phyloP scores from a whole-genome alignment of 2,888 invertebrate genomes.

The Liodrosophila aerea region DNA sequence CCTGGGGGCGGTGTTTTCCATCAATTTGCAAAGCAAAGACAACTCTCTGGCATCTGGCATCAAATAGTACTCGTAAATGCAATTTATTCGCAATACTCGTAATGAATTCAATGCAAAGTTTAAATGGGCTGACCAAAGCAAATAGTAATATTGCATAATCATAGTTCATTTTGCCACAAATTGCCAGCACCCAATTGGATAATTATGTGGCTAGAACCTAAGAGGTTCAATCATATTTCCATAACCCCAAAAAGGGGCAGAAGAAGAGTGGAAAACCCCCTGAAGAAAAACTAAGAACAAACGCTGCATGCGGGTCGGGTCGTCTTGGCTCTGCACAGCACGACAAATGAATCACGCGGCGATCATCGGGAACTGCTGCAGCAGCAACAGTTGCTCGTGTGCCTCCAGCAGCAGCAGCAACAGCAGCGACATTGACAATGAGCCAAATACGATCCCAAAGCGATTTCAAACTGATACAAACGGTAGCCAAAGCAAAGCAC shows the following conservation, averaged over 20 bases:
- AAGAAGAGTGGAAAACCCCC: constrained; percentile 18
- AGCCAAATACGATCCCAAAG: constrained; percentile 63
- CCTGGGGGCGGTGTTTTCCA: constrained; percentile 23
- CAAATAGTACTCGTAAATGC: no score
- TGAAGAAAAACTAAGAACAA: constrained; percentile 12
- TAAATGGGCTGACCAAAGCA: constrained; percentile 60
- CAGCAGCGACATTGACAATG: constrained; percentile 69
- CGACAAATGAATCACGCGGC: constrained; percentile 76
- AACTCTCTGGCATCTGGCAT: no score
- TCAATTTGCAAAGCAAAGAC: not conserved
- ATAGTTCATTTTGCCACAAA: constrained; percentile 52
- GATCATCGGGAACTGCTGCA: constrained; percentile 13
- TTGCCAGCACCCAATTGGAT: constrained; percentile 37
- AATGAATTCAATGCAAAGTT: constrained; percentile 45
- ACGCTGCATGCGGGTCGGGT: constrained; percentile 32
- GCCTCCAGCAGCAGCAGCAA: constrained; percentile 50
- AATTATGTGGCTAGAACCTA: constrained; percentile 34
- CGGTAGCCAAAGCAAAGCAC: constrained; percentile 63
- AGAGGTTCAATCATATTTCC: constrained; percentile 47
- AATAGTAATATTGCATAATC: constrained; percentile 55
- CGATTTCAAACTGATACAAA: constrained; percentile 61
- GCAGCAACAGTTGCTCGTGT: constrained; percentile 36
- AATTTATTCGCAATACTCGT: no score
- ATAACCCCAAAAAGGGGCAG: constrained; percentile 23
- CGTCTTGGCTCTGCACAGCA: constrained; percentile 47